A percentile compares a stretch with the other conserved stretches of the same genome.
Conservation (phyloP, 2,113 vertebrate genomes). For the Dromaius novaehollandiae region DNA sequence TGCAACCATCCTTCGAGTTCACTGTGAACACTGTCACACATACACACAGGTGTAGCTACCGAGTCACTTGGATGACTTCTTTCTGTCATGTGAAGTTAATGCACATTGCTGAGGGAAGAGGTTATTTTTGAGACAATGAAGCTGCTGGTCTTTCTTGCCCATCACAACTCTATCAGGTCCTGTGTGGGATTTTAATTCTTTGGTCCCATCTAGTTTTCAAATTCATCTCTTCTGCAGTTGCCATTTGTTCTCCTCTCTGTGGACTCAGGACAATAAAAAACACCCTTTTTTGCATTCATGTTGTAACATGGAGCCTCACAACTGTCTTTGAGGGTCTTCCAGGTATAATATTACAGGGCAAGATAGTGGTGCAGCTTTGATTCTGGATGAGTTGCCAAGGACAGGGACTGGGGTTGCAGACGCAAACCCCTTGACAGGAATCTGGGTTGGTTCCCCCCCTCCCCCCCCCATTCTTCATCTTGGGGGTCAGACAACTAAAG, state of each 20-base stretch:
- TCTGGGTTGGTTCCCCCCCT: too few relatives aligned
- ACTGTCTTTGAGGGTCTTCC: not conserved
- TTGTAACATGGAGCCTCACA: not conserved
- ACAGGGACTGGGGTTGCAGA: not conserved
- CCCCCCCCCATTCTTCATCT: not conserved
- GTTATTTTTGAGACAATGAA: not conserved
- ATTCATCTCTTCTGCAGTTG: not conserved
- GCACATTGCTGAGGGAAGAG: not conserved
- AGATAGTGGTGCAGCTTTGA: not conserved
- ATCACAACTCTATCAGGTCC: not conserved
- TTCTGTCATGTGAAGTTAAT: slow-evolving; percentile 48
- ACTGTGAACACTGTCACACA: not conserved
- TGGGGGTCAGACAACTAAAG: not conserved
- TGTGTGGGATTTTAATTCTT: not conserved
- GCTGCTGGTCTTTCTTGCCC: not conserved
- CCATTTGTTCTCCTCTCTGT: not conserved
- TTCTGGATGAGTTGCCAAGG: not conserved
- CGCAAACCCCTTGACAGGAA: too few relatives aligned
- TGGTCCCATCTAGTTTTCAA: not conserved
- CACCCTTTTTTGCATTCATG: not conserved
- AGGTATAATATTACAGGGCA: not conserved
- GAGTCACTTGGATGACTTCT: not conserved
- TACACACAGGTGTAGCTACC: not conserved
- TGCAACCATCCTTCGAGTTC: not conserved
- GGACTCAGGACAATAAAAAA: not conserved